Conservation (phyloP, 2,888 invertebrate species). For the Strigamia crassipes region DNA sequence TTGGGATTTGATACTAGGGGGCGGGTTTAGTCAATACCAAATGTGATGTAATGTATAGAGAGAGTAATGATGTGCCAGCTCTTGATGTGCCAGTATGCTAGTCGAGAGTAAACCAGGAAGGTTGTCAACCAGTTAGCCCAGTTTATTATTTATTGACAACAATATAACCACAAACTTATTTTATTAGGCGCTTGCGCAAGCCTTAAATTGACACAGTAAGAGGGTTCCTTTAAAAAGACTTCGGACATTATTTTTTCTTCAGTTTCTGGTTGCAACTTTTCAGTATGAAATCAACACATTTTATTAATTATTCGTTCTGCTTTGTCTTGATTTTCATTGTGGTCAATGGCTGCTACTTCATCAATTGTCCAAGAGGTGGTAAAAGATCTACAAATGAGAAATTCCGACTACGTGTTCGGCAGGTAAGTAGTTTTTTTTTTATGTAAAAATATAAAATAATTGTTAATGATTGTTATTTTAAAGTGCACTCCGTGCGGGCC, state of each 20-base stretch:
- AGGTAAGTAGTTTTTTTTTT: slow-evolving; percentile 58
- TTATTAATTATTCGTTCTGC: background rate
- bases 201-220: slow-evolving; percentile 34
- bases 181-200: slow-evolving; percentile 26
- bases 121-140: too few relatives aligned
- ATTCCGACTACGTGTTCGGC: slow-evolving; percentile 60
- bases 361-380: slow-evolving; percentile 71
- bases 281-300: slow-evolving; percentile 33
- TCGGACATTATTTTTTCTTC: background rate
- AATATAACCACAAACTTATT: slow-evolving; percentile 31
- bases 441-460: slow-evolving; percentile 26
- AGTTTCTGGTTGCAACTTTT: background rate
- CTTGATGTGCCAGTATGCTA: too few relatives aligned
- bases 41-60: too few relatives aligned
- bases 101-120: too few relatives aligned
- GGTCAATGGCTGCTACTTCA: slow-evolving; percentile 65
- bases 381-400: slow-evolving; percentile 62
- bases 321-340: slow-evolving; percentile 25
- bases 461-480: slow-evolving; percentile 51
- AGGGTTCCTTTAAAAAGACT: slow-evolving; percentile 28
- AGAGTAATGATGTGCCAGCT: too few relatives aligned
- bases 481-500: slow-evolving; percentile 70
- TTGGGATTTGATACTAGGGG: too few relatives aligned
- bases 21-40: too few relatives aligned
- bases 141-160: too few relatives aligned